Percentiles rank a stretch among this genome's conserved stretches.
Conservation (phyloP, 2,888 invertebrate species). For the Ochropleura plecta region DNA sequence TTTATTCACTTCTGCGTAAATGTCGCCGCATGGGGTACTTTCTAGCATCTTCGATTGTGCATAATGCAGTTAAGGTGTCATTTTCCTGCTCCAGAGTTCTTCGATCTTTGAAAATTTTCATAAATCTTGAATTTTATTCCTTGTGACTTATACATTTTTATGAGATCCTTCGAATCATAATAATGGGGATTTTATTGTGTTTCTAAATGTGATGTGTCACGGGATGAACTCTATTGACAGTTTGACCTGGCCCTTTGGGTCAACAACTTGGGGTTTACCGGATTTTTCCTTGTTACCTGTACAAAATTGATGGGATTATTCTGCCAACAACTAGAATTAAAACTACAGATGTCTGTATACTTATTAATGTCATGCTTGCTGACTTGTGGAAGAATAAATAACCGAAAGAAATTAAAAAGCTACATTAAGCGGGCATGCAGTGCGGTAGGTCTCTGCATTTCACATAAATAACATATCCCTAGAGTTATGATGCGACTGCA, state of each 20-base stretch:
- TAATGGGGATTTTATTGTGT: conserved; percentile 66
- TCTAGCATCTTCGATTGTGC: conserved; percentile 53
- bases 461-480: conserved; percentile 18
- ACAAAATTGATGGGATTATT: neutral
- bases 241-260: conserved; percentile 70
- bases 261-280: conserved; percentile 60
- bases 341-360: neutral
- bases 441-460: conserved; percentile 46
- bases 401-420: conserved; percentile 9
- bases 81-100: conserved; percentile 61
- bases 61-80: conserved; percentile 53
- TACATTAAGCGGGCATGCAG: conserved; percentile 23
- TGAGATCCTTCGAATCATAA: conserved; percentile 72
- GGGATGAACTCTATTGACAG: conserved; percentile 69
- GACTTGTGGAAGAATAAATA: neutral
- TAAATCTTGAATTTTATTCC: conserved; percentile 68
- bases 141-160: conserved; percentile 75
- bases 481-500: conserved; percentile 35
- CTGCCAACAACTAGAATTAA: neutral
- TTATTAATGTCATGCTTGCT: no score
- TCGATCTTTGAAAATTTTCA: conserved; percentile 65
- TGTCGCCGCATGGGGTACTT: conserved; percentile 33
- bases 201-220: conserved; percentile 66
- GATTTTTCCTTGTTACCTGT: conserved; percentile 28
- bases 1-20: conserved; percentile 42